phyloP scores from a whole-genome alignment of 2,888 invertebrate genomes.

The Helobdella robusta region DNA sequence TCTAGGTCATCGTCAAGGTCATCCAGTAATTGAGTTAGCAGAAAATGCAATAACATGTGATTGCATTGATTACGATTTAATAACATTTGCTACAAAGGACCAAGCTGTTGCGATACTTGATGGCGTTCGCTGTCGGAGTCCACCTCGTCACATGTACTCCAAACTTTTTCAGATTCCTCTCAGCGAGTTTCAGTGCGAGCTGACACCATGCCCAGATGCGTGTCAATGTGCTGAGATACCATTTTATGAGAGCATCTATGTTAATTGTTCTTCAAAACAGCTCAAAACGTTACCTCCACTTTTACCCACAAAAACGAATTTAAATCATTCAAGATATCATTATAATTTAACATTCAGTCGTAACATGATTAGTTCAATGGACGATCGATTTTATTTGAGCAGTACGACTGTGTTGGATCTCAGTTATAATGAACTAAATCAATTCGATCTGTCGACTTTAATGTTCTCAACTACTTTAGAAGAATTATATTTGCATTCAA shows the following conservation, averaged over 20 bases:
- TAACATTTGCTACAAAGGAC: neutral
- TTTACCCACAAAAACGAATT: neutral
- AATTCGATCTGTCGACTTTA: slow-evolving; percentile 2
- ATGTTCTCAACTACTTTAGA: neutral
- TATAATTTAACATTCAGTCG: no score
- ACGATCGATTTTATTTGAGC: slow-evolving; percentile 9
- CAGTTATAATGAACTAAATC: neutral
- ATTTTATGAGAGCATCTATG: slow-evolving; percentile 5
- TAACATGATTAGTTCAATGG: neutral
- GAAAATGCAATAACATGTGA: slow-evolving; percentile 17
- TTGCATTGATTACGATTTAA: slow-evolving; percentile 14
- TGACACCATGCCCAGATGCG: neutral
- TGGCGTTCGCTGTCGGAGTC: neutral
- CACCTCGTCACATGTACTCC: neutral
- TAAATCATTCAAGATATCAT: no score
- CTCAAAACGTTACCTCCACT: neutral
- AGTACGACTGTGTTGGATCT: slow-evolving; percentile 10
- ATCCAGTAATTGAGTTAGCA: no score
- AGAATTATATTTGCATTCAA: slow-evolving; percentile 12
- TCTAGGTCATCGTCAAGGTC: no score
- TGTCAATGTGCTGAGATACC: slow-evolving; percentile 11
- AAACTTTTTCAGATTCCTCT: no score
- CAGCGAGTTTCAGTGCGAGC: no score
- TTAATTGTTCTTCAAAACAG: neutral
- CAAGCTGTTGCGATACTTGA: neutral